A percentile compares a stretch with the other conserved stretches of the same genome.
Conservation (phyloP, 2,888 invertebrate genomes). For the Philonicus albiceps region DNA sequence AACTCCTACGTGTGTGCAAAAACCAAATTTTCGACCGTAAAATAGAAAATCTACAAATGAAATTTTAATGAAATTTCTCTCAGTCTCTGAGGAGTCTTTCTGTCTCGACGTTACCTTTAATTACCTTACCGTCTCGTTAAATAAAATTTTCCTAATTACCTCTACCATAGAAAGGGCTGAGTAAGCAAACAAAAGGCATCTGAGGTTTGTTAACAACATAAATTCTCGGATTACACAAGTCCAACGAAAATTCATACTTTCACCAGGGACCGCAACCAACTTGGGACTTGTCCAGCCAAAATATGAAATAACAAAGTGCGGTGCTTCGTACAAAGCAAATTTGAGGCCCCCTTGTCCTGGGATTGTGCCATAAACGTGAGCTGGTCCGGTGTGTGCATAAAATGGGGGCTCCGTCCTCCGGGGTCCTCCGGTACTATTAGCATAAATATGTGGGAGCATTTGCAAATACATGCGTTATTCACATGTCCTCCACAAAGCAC, state of each 20-base stretch:
- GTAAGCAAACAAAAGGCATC: background rate
- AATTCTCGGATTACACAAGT: background rate
- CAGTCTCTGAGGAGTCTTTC: background rate
- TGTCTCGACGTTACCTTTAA: background rate
- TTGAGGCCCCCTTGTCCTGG: background rate
- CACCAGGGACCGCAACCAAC: background rate
- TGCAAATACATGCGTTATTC: background rate
- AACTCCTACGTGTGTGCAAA: background rate
- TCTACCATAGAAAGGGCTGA: background rate
- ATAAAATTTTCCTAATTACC: background rate
- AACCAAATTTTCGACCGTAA: background rate
- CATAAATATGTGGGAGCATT: conserved; percentile 17
- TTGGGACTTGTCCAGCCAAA: background rate
- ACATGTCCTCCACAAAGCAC: background rate
- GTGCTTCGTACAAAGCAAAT: background rate
- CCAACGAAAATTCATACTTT: background rate
- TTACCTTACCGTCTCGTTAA: background rate
- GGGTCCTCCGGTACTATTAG: background rate
- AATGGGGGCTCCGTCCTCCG: background rate
- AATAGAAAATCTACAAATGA: background rate
- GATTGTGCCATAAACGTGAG: background rate
- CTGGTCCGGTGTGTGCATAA: background rate
- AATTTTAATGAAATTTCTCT: background rate
- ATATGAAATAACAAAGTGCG: background rate
- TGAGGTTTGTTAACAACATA: background rate